These are phyloP conservation scores for Chrysemys picta DNA, from an alignment of 2,113 vertebrate species.

Conservation along the genomic window DNA sequence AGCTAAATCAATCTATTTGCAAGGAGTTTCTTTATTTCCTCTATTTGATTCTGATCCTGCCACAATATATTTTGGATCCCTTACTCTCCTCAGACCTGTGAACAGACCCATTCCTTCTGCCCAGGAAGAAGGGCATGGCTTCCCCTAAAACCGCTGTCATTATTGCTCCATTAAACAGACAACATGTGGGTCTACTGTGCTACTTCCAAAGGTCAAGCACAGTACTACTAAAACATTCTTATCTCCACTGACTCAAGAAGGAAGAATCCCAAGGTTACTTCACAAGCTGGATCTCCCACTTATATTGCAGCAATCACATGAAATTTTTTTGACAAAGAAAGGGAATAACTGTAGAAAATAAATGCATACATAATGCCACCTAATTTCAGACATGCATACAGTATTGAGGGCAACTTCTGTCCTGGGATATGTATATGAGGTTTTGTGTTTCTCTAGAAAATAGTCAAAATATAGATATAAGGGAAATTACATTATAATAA, in stretches of 20 bases:
- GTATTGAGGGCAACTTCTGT: not conserved
- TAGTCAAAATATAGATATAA: not conserved
- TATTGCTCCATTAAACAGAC: not conserved
- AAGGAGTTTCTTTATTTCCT: not conserved
- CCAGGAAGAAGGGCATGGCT: not conserved
- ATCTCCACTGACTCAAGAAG: not conserved
- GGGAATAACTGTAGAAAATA: not conserved
- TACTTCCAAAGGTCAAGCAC: not conserved
- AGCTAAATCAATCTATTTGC: not conserved
- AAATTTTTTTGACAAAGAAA: not conserved
- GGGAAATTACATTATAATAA: not conserved
- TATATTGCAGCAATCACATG: not conserved
- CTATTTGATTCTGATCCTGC: not conserved
- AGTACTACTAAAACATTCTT: not conserved
- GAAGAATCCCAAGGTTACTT: not conserved
- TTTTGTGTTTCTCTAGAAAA: not conserved
- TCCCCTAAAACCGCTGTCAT: not conserved
- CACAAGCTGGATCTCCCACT: not conserved
- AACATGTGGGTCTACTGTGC: not conserved
- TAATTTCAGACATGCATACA: not conserved
- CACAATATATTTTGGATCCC: not conserved
- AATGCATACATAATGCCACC: accelerated
- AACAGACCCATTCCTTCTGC: not conserved
- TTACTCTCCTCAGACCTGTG: not conserved
- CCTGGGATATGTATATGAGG: not conserved